Percentiles rank a stretch among this genome's conserved stretches.
phyloP scores from a whole-genome alignment of 1,140 invertebrate genomes.

The Hypothenemus hampei region DNA sequence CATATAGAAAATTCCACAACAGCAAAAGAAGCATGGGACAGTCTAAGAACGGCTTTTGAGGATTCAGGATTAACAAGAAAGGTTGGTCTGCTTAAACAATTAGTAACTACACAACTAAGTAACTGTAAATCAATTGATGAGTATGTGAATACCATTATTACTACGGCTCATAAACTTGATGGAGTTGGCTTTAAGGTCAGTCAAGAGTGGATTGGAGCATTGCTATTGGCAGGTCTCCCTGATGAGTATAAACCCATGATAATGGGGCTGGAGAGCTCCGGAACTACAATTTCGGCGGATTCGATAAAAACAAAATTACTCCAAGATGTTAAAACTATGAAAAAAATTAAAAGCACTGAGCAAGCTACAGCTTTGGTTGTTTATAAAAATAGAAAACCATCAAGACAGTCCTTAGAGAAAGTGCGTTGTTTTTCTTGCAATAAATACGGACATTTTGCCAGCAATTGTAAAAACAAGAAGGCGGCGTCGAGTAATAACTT shows the following conservation, averaged over 20 bases:
- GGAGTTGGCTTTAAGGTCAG: background rate
- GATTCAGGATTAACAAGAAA: constrained; percentile 19
- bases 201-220: background rate
- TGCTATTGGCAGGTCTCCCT: constrained; percentile 33
- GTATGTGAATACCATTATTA: background rate
- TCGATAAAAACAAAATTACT: constrained; percentile 39
- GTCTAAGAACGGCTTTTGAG: constrained; percentile 21
- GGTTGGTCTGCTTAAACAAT: constrained; percentile 17
- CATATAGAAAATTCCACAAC: constrained; percentile 19
- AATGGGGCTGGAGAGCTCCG: constrained; percentile 39
- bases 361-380: background rate
- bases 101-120: constrained; percentile 26
- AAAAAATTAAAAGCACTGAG: background rate
- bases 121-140: constrained; percentile 27
- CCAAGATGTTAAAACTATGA: constrained; percentile 35
- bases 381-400: background rate
- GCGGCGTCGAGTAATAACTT: background rate
- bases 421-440: too few relatives aligned
- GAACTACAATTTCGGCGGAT: constrained; percentile 33
- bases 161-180: background rate
- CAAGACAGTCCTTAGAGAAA: constrained; percentile 11
- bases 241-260: constrained; percentile 37
- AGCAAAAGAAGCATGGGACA: constrained; percentile 19
- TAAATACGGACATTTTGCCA: too few relatives aligned
- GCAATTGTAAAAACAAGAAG: too few relatives aligned